Evolutionary conservation across 2,113 vertebrate species (phyloP), one percentile per base, ranked within the genome.

Genomic region (Carassius carassius): DNA sequence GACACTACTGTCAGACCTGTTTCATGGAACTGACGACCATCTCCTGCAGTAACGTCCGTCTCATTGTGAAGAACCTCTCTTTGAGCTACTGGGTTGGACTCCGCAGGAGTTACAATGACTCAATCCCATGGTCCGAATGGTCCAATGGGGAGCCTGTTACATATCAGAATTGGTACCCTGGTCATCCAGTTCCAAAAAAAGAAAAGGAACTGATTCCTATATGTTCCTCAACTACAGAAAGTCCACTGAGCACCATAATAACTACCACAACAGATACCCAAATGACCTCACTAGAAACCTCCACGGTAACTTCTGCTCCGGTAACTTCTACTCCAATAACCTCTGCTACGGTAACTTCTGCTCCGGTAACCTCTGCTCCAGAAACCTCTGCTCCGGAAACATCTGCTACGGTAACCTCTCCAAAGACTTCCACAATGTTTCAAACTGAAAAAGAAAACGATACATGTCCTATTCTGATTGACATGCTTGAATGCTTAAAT

Each of bases 151-250:
- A 92, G 17, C 91, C 89, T 3, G 83, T 94, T 3, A 32, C 84
- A 49, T 94, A 93, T 87, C 94, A 95, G 85, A 94, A 95, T 89
- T 95, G 94, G 94, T 92, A 93, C 47, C 93, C 93, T 0, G 93
- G 92, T 41, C 88, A 83, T 72, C 93, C 94, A 1, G 11, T 88
- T 16, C 74, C 81, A 1, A 89, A 89, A 29, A 78, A 78, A 69
- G 67, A n/a, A 7, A 72, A 56, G 10, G 29, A 60, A 47, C 29
- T 70, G 11, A 11, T 32, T 8, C 69, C 62, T 21, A 65, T 12
- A 54, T 84, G 78, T 75, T 17, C n/a, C 19, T 32, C 77, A 41
- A 79, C 81, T 32, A 11, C 23, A 49, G 37, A 8, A n/a, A 17
- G 12, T 60, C 76, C 76, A 37, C 29, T 14, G 16, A 78, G 29